Percentiles rank a stretch among this genome's conserved stretches.
Conservation (phyloP, 2,888 invertebrate genomes). For the Catocala fraxini region DNA sequence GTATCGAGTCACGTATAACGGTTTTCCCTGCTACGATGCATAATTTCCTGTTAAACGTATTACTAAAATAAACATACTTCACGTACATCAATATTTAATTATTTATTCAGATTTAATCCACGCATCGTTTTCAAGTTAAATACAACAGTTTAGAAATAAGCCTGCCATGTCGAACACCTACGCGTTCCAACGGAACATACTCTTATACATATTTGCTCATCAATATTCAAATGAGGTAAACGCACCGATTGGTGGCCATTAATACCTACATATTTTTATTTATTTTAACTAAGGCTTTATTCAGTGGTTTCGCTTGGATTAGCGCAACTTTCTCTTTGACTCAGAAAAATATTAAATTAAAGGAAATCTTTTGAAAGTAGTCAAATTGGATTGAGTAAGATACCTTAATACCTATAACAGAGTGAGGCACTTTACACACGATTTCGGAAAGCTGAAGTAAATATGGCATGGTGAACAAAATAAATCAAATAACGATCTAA, state of each 20-base stretch:
- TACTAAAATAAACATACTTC: conserved; percentile 6
- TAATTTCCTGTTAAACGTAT: not conserved
- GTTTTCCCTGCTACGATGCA: not conserved
- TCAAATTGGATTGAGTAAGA: conserved; percentile 16
- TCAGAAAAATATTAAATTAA: conserved; percentile 46
- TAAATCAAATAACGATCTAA: no score
- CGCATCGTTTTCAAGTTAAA: conserved; percentile 3
- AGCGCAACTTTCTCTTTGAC: conserved; percentile 51
- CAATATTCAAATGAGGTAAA: conserved; percentile 36
- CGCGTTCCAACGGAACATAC: not conserved
- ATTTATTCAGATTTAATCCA: not conserved
- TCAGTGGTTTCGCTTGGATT: conserved; percentile 46
- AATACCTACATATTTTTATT: conserved; percentile 30
- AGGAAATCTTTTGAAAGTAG: conserved; percentile 47
- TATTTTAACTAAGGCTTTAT: conserved; percentile 19
- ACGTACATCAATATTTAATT: conserved; percentile 10
- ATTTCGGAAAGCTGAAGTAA: not conserved
- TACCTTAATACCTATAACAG: not conserved
- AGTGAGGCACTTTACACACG: no score
- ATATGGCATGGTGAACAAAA: no score
- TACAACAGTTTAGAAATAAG: not conserved
- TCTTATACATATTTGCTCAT: conserved; percentile 8
- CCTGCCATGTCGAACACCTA: not conserved
- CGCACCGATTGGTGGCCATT: conserved; percentile 37
- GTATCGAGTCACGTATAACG: no score